phyloP scores from a whole-genome alignment of 1,140 invertebrate species.

The Euschistus heros region DNA sequence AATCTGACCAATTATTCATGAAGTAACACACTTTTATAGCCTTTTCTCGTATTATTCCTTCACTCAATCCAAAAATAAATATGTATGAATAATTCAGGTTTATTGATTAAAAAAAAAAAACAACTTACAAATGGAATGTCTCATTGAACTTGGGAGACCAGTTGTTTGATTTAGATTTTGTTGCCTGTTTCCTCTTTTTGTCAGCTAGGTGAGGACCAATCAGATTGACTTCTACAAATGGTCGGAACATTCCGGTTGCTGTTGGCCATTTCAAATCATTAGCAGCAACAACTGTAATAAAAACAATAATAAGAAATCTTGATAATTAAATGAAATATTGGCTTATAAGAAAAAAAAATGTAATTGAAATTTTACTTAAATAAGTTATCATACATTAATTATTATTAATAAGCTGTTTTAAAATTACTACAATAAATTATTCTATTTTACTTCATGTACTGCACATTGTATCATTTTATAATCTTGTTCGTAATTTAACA shows the following conservation, averaged over 20 bases:
- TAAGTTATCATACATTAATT: no score
- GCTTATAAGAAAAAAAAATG: neutral
- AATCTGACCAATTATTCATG: no score
- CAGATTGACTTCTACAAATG: conserved; percentile 96
- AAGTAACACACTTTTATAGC: no score
- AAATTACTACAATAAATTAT: no score
- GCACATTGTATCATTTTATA: no score
- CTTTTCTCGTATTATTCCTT: neutral
- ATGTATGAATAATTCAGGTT: neutral
- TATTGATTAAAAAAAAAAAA: conserved; percentile 19
- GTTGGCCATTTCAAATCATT: conserved; percentile 98
- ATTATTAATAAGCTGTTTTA: no score
- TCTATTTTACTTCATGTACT: no score
- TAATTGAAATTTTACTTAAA: no score
- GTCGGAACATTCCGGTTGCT: conserved; percentile 89
- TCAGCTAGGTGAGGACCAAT: conserved; percentile 96
- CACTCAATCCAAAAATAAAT: neutral
- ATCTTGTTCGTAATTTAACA: no score
- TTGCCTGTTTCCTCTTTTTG: conserved; percentile 95
- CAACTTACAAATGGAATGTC: conserved; percentile 97
- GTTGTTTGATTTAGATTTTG: conserved; percentile 96
- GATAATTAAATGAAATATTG: neutral
- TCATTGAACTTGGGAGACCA: conserved; percentile 99
- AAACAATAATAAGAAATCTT: conserved; percentile 4
- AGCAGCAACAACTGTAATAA: conserved; percentile 81